Conservation (phyloP, 2,797 vertebrate species). For the Macropodus opercularis region DNA sequence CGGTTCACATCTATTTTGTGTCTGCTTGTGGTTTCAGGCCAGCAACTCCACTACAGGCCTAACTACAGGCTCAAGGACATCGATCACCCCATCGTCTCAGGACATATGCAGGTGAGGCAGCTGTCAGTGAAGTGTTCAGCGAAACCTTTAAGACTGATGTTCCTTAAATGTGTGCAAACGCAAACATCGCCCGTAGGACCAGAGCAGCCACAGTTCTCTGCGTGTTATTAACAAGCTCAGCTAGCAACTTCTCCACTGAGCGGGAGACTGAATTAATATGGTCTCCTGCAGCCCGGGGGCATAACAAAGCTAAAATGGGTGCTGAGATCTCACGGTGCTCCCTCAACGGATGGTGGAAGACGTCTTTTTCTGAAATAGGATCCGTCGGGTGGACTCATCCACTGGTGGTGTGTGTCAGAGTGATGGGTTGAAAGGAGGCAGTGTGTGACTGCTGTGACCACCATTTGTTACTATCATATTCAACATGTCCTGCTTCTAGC, state of each 20-base stretch:
- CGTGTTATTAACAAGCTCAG: constrained; percentile 20
- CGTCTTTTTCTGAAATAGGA: constrained; percentile 19
- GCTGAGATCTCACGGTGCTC: constrained; percentile 11
- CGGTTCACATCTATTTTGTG: constrained; percentile 63
- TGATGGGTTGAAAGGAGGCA: background rate
- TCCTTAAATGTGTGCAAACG: constrained; percentile 6
- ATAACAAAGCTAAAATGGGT: constrained; percentile 43
- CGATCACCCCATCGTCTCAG: constrained; percentile 90
- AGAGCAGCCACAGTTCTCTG: constrained; percentile 2
- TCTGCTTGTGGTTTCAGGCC: constrained; percentile 86
- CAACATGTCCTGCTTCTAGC: background rate
- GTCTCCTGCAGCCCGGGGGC: constrained; percentile 11
- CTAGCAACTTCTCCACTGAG: constrained; percentile 21
- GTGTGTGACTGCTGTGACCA: constrained; percentile 2
- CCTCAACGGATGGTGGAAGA: constrained; percentile 28
- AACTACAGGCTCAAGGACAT: constrained; percentile 85
- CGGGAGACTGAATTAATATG: constrained; percentile 28
- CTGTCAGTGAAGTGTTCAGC: background rate
- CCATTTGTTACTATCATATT: constrained; percentile 21
- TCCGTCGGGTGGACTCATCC: constrained; percentile 4
- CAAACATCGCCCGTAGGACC: background rate
- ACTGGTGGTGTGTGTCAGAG: background rate
- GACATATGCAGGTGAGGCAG: constrained; percentile 93
- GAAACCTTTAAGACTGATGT: background rate
- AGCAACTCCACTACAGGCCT: constrained; percentile 89